Evolutionary conservation across 2,113 vertebrate species (phyloP), one percentile per base, ranked within the genome.

Genomic region (Baryphthengus martii): DNA sequence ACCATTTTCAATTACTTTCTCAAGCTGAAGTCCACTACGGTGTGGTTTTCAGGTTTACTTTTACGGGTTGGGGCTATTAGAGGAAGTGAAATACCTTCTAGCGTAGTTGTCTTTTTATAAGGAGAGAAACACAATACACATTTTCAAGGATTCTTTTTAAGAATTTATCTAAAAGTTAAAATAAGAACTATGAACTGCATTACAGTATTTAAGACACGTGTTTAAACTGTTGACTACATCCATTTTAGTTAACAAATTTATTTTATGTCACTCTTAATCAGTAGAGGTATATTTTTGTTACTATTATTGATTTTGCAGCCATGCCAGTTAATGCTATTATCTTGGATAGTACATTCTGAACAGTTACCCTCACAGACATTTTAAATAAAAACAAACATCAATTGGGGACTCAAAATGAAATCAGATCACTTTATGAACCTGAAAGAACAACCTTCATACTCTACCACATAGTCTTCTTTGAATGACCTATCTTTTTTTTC

Each of bases 371-470:
- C 83, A 88, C 90, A 95, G 95, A 97, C 91, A 95, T 97, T 97
- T 98, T 97, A 97, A 98, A 98, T 97, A 98, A 98, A 98, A 98
- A 96, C 94, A 96, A 97, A 96, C 96, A 97, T 96, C 84, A 93
- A 76, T 92, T 96, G 85, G 96, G 95, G 95, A 92, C 88, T 96
- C 87, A 86, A 97, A 97, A 98, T 95, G 88, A 98, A 95, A 98
- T 97, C 88, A 94, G 95, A 97, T 90, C 92, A 63, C 78, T 97
- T 94, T 89, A 97, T 85, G 94, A 97, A 97, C 94, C 92, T 82
- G 85, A 91, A 91, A 87, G 73, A 95, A 92, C 85, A 96, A 93
- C 78, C 80, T 71, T 77, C 52, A 79, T 78, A 81, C 44, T 85
- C 29, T 40, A 67, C 72, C 47, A 94, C 81, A 52, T 3, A 67